A percentile compares a stretch with the other conserved stretches of the same genome.
phyloP scores from a whole-genome alignment of 2,888 invertebrate genomes.

The Perdita meconis region DNA sequence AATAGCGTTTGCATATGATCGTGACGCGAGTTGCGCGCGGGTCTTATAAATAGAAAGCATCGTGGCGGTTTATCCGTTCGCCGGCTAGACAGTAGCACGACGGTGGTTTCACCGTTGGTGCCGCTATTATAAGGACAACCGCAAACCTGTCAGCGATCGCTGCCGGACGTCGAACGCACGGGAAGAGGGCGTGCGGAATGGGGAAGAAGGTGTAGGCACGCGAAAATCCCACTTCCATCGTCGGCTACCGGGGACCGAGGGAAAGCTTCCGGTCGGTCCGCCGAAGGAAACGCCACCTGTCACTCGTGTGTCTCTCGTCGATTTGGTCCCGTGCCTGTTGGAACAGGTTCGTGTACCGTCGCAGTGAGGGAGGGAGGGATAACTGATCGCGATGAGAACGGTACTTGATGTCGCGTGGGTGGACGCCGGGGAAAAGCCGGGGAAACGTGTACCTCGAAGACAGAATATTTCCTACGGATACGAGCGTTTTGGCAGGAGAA shows the following conservation, averaged over 20 bases:
- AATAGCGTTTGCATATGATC: conserved; percentile 54
- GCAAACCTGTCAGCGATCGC: conserved; percentile 82
- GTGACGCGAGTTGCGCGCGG: conserved; percentile 33
- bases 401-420: conserved; percentile 34
- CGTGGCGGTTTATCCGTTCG: conserved; percentile 37
- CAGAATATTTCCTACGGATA: conserved; percentile 22
- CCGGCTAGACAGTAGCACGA: conserved; percentile 38
- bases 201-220: conserved; percentile 34
- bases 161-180: conserved; percentile 44
- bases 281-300: conserved; percentile 70
- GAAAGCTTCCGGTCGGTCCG: conserved; percentile 66
- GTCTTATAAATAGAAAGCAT: conserved; percentile 65
- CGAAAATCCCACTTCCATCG: conserved; percentile 67
- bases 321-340: conserved; percentile 47
- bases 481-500: neutral
- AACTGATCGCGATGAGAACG: conserved; percentile 40
- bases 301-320: conserved; percentile 62
- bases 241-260: conserved; percentile 24
- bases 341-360: conserved; percentile 10
- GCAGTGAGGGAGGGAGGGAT: too few species aligned
- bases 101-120: conserved; percentile 44
- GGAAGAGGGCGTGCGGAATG: conserved; percentile 16
- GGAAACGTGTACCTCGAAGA: conserved; percentile 4
- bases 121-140: conserved; percentile 82
- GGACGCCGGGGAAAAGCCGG: neutral